A percentile compares a stretch with the other conserved stretches of the same genome.
Evolutionary conservation across 2,113 vertebrate genomes (phyloP).

Genomic region (Pangasianodon hypophthalmus): DNA sequence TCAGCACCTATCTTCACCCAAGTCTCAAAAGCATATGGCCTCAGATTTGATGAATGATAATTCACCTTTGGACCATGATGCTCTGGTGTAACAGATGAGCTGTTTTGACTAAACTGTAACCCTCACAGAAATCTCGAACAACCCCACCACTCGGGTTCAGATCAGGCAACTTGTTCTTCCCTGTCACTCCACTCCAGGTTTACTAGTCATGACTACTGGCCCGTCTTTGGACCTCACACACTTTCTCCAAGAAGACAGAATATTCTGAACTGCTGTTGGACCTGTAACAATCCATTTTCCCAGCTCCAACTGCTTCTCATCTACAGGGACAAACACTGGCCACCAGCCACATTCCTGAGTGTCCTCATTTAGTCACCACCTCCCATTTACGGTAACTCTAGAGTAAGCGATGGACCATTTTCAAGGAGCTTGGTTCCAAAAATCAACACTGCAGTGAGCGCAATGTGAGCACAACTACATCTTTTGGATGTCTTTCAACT

Average conservation of each 20-base stretch:
- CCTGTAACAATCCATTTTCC: background rate
- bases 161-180: background rate
- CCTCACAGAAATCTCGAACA: background rate
- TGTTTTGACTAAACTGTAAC: background rate
- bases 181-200: background rate
- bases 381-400: background rate
- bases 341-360: background rate
- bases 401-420: background rate
- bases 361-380: constrained; percentile 9
- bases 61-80: background rate
- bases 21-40: background rate
- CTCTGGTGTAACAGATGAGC: background rate
- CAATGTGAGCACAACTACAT: background rate
- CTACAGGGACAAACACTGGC: background rate
- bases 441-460: background rate
- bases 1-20: background rate
- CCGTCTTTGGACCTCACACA: background rate
- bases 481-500: background rate
- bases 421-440: background rate
- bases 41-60: background rate
- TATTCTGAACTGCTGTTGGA: background rate
- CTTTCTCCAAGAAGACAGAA: background rate
- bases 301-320: background rate
- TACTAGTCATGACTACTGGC: background rate
- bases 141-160: background rate